Evolutionary conservation across 2,888 invertebrate genomes (phyloP).

Genomic region (Cordylochernes scorpioides): DNA sequence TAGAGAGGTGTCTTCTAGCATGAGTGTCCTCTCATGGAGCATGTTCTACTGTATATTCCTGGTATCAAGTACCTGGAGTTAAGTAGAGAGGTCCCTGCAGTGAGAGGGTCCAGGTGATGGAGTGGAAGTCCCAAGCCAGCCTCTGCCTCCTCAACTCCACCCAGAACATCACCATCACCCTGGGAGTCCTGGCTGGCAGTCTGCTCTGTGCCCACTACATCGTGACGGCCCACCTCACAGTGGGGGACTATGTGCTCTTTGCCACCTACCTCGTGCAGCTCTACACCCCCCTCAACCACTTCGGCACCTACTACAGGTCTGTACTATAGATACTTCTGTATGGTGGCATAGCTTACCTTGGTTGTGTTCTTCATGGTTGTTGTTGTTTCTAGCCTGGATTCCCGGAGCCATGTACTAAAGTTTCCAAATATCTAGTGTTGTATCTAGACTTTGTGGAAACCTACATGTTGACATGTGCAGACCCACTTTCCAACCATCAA

Average conservation of each 20-base stretch:
- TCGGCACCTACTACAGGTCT: slow-evolving; percentile 87
- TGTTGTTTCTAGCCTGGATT: no score
- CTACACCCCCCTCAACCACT: slow-evolving; percentile 86
- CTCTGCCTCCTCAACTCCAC: slow-evolving; percentile 64
- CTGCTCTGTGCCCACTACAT: slow-evolving; percentile 68
- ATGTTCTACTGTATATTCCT: neutral
- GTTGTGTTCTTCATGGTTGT: no score
- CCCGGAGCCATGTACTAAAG: no score
- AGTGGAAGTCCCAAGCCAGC: slow-evolving; percentile 60
- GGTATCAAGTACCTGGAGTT: no score
- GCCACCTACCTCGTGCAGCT: slow-evolving; percentile 78
- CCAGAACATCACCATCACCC: slow-evolving; percentile 67
- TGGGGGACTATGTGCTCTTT: slow-evolving; percentile 88
- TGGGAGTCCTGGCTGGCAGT: slow-evolving; percentile 58
- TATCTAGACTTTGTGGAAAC: no score
- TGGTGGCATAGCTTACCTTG: no score
- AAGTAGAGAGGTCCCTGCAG: no score
- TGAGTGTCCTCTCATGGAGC: no score
- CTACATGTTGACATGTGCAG: no score
- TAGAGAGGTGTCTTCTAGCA: no score
- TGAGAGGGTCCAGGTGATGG: slow-evolving; percentile 45
- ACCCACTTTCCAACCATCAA: no score
- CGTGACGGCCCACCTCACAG: slow-evolving; percentile 38
- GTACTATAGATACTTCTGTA: neutral
- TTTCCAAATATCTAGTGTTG: no score